These are phyloP conservation scores for Melinaea menophilus DNA, from an alignment of 2,888 invertebrate genomes.

Conservation along the genomic window DNA sequence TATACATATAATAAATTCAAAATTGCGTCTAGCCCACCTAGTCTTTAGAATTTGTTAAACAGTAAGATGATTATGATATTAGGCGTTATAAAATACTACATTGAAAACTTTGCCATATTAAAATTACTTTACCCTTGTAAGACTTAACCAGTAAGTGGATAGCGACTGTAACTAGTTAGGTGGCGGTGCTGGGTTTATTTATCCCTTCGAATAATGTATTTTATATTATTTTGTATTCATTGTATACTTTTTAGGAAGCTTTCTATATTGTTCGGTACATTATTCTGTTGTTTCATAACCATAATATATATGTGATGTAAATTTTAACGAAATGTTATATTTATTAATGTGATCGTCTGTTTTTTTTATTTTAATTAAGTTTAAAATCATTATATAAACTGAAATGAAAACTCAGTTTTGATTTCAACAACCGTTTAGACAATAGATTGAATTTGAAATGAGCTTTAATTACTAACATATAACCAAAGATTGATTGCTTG, in stretches of 20 bases:
- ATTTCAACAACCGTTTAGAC: too few species aligned
- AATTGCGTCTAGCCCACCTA: slow-evolving; percentile 67
- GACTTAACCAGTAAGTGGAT: slow-evolving; percentile 60
- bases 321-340: slow-evolving; percentile 32
- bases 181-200: slow-evolving; percentile 75
- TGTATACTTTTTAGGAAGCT: slow-evolving; percentile 61
- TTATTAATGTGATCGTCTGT: slow-evolving; percentile 36
- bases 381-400: slow-evolving; percentile 33
- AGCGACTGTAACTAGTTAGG: slow-evolving; percentile 70
- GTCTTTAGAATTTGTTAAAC: slow-evolving; percentile 67
- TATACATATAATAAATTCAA: slow-evolving; percentile 26
- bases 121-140: slow-evolving; percentile 73
- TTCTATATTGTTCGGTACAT: slow-evolving; percentile 69
- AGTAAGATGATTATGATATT: slow-evolving; percentile 63
- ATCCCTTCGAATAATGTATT: slow-evolving; percentile 50
- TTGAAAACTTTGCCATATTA: slow-evolving; percentile 79
- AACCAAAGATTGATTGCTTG: slow-evolving; percentile 22
- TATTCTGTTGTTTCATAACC: slow-evolving; percentile 47
- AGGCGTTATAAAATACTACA: slow-evolving; percentile 69
- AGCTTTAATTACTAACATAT: slow-evolving; percentile 21
- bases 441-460: slow-evolving; percentile 15
- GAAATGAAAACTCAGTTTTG: slow-evolving; percentile 11
- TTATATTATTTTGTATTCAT: slow-evolving; percentile 65
- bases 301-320: slow-evolving; percentile 36
- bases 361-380: slow-evolving; percentile 33